Conservation (phyloP, 1,140 invertebrate genomes). For the Drosophila rufa region DNA sequence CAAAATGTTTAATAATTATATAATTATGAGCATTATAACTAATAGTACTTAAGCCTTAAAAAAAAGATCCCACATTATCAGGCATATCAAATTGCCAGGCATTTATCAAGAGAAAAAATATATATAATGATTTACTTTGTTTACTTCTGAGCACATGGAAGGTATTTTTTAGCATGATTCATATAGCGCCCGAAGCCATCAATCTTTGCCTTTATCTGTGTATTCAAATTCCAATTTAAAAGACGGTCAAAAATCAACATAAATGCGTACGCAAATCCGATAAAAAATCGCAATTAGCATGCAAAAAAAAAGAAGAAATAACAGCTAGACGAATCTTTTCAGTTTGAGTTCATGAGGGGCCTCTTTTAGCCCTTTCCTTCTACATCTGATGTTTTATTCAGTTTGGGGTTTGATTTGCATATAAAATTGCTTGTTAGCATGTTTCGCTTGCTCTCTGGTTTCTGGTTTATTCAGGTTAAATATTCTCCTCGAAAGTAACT, state of each 20-base stretch:
- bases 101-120: conserved; percentile 25
- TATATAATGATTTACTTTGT: conserved; percentile 22
- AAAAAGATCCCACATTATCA: conserved; percentile 17
- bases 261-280: conserved; percentile 38
- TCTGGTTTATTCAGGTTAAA: conserved; percentile 39
- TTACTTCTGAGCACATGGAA: conserved; percentile 44
- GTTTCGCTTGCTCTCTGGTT: conserved; percentile 37
- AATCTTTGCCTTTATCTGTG: conserved; percentile 56
- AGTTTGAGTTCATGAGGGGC: conserved; percentile 4
- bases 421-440: conserved; percentile 72
- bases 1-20: conserved; percentile 70
- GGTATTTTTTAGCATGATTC: conserved; percentile 52
- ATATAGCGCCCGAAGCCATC: conserved; percentile 37
- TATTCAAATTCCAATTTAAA: conserved; percentile 56
- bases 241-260: conserved; percentile 30
- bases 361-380: conserved; percentile 2
- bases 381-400: conserved; percentile 72
- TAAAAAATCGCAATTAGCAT: conserved; percentile 57
- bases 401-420: conserved; percentile 63
- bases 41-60: conserved; percentile 29
- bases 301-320: conserved; percentile 39
- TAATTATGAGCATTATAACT: conserved; percentile 57
- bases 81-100: conserved; percentile 24
- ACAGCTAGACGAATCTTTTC: conserved; percentile 33
- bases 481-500: conserved; percentile 41